Evolutionary conservation across 2,797 vertebrate species (phyloP), one percentile per base, ranked within the genome.

Genomic region (Sphenodon punctatus): DNA sequence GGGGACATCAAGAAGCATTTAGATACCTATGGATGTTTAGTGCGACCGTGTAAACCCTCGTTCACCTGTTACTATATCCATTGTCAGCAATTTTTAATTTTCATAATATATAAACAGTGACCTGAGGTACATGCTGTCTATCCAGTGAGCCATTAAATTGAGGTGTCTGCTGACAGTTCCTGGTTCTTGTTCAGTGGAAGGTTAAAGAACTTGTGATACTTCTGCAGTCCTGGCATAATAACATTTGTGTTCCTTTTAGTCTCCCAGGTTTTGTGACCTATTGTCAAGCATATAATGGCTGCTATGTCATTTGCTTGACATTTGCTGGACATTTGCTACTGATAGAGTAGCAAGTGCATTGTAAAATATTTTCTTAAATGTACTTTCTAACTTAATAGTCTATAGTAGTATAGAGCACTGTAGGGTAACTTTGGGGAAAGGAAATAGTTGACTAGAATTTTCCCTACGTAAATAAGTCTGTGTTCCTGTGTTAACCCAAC

Each of bases 331-430:
- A 75, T 36, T 0, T 7, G 65, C n/a, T n/a, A n/a, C n/a, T n/a
- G n/a, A n/a, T n/a, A n/a, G n/a, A n/a, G 32, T 56, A 30, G 55
- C 51, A 39, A 53, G 66, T 58, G 72, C 51, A 3, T 83, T 66
- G 85, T 83, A 58, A 83, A 83, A 75, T 56, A 42, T 0, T 5
- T 3, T 61, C 71, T 1, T 51, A 19, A 75, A 69, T 38, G 6
- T 34, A 16, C 27, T 22, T 42, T 46, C 34, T 27, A 32, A 4
- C 80, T 66, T 56, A 1, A 20, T 22, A n/a, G 45, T 19, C 61
- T 80, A 61, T 65, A 22, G 16, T 12, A 36, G 11, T 14, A 25
- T 32, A 48, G 80, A 81, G 90, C 80, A 4, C 78, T 86, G 78
- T 1, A 16, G 43, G 30, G 34, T 15, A 17, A 10, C 64, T 55